Percentiles rank a stretch among this genome's conserved stretches.
Conservation (phyloP, 2,888 invertebrate genomes). For the Steinernema hermaphroditum region DNA sequence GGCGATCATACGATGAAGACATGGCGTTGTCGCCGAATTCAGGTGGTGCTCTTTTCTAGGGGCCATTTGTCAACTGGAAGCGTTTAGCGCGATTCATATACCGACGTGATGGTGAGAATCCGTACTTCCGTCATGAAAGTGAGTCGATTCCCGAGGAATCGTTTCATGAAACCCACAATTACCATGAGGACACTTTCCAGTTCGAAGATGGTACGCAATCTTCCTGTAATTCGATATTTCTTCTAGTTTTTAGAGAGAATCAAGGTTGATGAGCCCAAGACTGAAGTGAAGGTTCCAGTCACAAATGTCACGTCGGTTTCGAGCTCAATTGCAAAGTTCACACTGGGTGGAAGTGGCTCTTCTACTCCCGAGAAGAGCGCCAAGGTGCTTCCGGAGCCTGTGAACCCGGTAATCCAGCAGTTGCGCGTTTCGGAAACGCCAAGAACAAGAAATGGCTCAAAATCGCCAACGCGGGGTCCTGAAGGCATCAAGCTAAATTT, state of each 20-base stretch:
- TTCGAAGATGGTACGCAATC: constrained; percentile 10
- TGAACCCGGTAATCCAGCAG: constrained; percentile 40
- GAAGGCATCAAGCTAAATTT: constrained; percentile 1
- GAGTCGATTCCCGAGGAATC: constrained; percentile 37
- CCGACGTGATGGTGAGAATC: constrained; percentile 36
- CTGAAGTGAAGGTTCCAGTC: not conserved
- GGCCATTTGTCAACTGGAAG: not conserved
- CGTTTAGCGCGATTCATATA: constrained; percentile 54
- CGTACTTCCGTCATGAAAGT: not conserved
- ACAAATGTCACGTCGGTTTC: not conserved
- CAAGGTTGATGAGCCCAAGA: constrained; percentile 20
- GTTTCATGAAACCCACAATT: constrained; percentile 15
- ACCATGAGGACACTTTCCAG: not conserved
- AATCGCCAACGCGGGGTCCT: constrained; percentile 43
- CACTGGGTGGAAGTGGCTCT: constrained; percentile 6
- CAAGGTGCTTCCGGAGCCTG: constrained; percentile 26
- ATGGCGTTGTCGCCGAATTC: constrained; percentile 34
- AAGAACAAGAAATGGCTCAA: constrained; percentile 36
- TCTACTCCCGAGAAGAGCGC: constrained; percentile 16
- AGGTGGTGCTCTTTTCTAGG: not conserved
- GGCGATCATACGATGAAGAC: constrained; percentile 57
- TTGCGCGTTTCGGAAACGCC: constrained; percentile 40
- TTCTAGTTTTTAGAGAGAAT: not conserved
- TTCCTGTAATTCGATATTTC: not conserved
- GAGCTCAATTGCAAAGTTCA: not conserved